Evolutionary conservation across 2,113 vertebrate genomes (phyloP), one percentile per base, ranked within the genome.

Genomic region (Rhynchomys soricoides): DNA sequence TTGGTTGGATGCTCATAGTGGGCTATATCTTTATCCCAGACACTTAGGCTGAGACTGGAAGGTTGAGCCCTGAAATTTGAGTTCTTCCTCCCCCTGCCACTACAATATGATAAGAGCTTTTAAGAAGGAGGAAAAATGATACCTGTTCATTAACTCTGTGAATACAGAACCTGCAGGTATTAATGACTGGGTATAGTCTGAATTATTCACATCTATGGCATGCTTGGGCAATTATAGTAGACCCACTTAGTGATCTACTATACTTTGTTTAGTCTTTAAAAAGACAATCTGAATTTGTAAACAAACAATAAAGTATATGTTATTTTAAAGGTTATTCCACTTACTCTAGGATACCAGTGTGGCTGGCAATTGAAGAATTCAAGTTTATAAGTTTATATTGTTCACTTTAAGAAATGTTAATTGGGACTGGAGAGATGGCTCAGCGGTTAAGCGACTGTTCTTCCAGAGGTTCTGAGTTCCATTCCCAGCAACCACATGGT

Each of bases 201-300:
- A 91, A 95, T 59, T 70, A 59, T 16, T 71, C 37, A 50, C 22
- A 34, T 45, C 26, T 50, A 15, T 45, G 31, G 40, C 62, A 22
- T 86, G 15, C n/a, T 89, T 82, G 62, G 59, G 85, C 55, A 71
- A 82, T 86, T 79, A 37, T 31, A 64, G 19, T 59, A 16, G 12
- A 48, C 34, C 55, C 4, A 15, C 89, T 64, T 71, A 89, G 34
- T 68, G 4, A 52, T 78, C 31, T 68, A 15, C 12, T 15, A 34
- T 15, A 89, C 74, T 40, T 89, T 55, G 13, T 62, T n/a, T 1
- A 82, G 21, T 26, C 55, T 34, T 37, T 59, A 34, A 93, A 62
- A 94, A 87, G 71, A 91, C 34, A 91, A 22, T 50, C 64, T 50
- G 45, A 90, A 52, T 70, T 85, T 86, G 50, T 68, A 93, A 59